A percentile compares a stretch with the other conserved stretches of the same genome.
Conservation (phyloP, 2,113 vertebrate genomes). For the Pteronura brasiliensis region DNA sequence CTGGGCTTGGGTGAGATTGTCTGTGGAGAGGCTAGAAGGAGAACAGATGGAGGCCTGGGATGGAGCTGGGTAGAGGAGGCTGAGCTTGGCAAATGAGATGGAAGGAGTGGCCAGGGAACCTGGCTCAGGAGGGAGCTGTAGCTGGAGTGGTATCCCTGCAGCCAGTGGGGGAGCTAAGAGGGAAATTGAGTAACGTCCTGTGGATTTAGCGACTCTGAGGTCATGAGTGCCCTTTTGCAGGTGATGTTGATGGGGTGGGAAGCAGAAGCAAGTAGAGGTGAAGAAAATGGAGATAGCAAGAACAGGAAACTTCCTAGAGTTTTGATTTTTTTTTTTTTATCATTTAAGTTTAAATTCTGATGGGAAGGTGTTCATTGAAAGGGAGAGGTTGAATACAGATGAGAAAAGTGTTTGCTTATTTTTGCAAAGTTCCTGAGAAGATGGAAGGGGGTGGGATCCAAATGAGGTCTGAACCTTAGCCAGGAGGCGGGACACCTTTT, state of each 20-base stretch:
- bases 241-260: background rate
- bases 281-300: background rate
- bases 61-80: background rate
- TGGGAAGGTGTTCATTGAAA: background rate
- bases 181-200: background rate
- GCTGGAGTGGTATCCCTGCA: background rate
- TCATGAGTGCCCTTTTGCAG: background rate
- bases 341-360: background rate
- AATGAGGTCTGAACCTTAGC: background rate
- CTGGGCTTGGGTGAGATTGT: background rate
- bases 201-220: background rate
- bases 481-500: background rate
- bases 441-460: background rate
- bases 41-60: background rate
- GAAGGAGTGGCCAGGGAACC: background rate
- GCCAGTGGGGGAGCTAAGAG: background rate
- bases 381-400: background rate
- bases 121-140: too few species aligned
- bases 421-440: background rate
- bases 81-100: background rate
- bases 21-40: background rate
- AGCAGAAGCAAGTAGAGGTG: background rate
- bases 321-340: background rate
- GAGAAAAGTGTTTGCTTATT: background rate
- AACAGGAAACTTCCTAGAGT: background rate